Base-by-base conservation (phyloP, 1,140 invertebrate genomes). In the Bombus waltoni region DNA sequence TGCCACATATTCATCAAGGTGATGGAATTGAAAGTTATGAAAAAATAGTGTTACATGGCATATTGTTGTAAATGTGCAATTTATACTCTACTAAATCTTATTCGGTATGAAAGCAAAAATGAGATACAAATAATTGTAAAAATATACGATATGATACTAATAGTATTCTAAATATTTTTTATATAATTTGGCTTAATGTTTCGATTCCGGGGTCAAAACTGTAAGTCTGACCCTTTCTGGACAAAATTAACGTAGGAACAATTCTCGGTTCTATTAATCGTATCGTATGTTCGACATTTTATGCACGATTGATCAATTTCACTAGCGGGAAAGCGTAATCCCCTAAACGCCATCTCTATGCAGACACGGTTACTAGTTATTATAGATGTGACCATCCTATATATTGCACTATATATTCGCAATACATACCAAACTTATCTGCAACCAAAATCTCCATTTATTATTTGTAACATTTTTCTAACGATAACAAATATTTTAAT, bases 211-310 rank as follows among this genome's bases (percentile, higher is more conserved):
- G 93, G 91, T 90, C 38, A 15, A 88, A 91, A 89, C 92, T 87
- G 74, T 32, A 65, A 86, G 88, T 78, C 83, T 70, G 90, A 93
- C 89, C 93, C 90, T 93, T 93, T 93, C 93, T 85, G 22, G 93
- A 94, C 4, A 94, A 93, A 94, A 65, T 94, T 76, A 92, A 94
- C 93, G 93, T 91, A 80, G 83, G 91, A 94, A 94, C 90, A 91
- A 90, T 87, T 85, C 82, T 85, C 71, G 28, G 77, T 91, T 91
- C 81, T 74, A 84, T 44, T 80, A 28, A 44, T 38, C 13, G 3
- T 13, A 2, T 35, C 15, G 25, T 0, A 1, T 8, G 15, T 25
- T 62, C 3, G 47, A 53, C 68, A 42, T 85, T 84, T 79, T 84
- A 72, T 5, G 1, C 44, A 71, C 3, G 6, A 6, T 80, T 40